Percentiles rank a stretch among this genome's conserved stretches.
phyloP scores from a whole-genome alignment of 2,797 vertebrate genomes.

The Picus viridis region DNA sequence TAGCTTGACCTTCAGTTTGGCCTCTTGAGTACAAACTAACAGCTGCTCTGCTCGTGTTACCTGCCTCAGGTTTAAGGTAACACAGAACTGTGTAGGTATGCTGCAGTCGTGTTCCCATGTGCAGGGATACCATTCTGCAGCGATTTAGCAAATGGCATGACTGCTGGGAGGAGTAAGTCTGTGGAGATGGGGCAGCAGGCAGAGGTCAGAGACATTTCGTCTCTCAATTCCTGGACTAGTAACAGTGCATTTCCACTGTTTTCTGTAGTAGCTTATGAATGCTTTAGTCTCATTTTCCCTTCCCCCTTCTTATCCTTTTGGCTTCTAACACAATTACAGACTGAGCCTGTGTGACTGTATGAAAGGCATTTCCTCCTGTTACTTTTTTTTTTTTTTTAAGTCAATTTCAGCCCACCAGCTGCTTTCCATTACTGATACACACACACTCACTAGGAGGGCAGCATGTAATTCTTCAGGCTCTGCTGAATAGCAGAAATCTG shows the following conservation, averaged over 20 bases:
- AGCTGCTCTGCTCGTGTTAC: not conserved
- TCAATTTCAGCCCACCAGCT: conserved; percentile 51
- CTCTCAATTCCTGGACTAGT: not conserved
- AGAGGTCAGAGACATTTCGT: not conserved
- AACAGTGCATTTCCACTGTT: not conserved
- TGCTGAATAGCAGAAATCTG: conserved; percentile 39
- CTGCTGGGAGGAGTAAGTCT: not conserved
- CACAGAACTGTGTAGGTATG: not conserved
- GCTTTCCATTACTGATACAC: conserved; percentile 71
- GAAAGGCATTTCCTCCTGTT: conserved; percentile 75
- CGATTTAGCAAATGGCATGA: not conserved
- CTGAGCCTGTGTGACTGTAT: conserved; percentile 60
- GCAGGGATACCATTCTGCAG: not conserved
- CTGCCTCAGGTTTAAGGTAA: not conserved
- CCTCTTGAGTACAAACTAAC: accelerated
- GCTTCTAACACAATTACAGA: conserved; percentile 64
- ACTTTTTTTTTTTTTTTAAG: conserved; percentile 29
- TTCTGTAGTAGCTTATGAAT: not conserved
- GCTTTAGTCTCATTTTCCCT: conserved; percentile 19
- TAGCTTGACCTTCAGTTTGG: not conserved
- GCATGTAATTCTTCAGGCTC: conserved; percentile 10
- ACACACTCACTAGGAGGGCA: conserved; percentile 45
- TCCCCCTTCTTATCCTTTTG: conserved; percentile 57
- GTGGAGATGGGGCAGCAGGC: not conserved
- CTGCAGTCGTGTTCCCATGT: accelerated